A percentile compares a stretch with the other conserved stretches of the same genome.
These are phyloP conservation scores for Thaumetopoea pityocampa DNA, from an alignment of 1,140 invertebrate species.

Conservation along the genomic window DNA sequence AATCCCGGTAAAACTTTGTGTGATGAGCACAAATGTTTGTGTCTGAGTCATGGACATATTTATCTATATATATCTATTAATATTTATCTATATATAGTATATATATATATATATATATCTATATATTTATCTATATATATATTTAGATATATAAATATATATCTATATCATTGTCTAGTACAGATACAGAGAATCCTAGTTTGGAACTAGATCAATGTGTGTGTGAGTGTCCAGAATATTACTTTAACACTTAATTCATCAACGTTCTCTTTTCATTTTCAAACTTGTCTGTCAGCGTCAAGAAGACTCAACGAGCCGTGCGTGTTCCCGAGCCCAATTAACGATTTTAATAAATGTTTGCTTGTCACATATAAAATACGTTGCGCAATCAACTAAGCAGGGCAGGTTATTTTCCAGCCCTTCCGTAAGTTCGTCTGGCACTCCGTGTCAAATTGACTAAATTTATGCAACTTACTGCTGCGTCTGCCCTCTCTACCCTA, in stretches of 20 bases:
- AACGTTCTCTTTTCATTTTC: slow-evolving; percentile 12
- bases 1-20: too few species aligned
- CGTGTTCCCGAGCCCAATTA: slow-evolving; percentile 14
- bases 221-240: too few species aligned
- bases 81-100: too few species aligned
- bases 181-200: too few species aligned
- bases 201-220: too few species aligned
- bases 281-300: slow-evolving; percentile 16
- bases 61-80: too few species aligned
- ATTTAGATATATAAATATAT: too few species aligned
- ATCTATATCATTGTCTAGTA: too few species aligned
- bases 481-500: slow-evolving; percentile 32
- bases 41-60: too few species aligned
- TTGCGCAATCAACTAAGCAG: background rate
- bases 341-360: slow-evolving; percentile 16
- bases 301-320: slow-evolving; percentile 8
- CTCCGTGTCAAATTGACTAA: slow-evolving; percentile 64
- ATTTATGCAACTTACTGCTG: slow-evolving; percentile 68
- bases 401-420: slow-evolving; percentile 1
- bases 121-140: too few species aligned
- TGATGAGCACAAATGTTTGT: too few species aligned
- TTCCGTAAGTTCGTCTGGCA: slow-evolving; percentile 1
- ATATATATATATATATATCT: too few species aligned
- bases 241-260: slow-evolving; percentile 9
- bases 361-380: slow-evolving; percentile 10